These are phyloP conservation scores for Turritopsis dohrnii DNA, from an alignment of 30 jellyfish, hydroid and myxozoan genomes.

Conservation along the genomic window DNA sequence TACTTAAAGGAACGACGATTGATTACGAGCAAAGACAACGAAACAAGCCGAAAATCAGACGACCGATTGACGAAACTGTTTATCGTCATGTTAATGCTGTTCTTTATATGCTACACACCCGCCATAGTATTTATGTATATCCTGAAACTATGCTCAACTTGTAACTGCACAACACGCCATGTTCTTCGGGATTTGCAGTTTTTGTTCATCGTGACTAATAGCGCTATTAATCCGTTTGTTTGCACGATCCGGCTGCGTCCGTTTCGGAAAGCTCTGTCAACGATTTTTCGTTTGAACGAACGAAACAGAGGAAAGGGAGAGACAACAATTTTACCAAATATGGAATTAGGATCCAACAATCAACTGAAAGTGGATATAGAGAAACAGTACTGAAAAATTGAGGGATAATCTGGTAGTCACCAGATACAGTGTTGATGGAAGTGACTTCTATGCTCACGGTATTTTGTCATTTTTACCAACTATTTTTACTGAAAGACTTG, in stretches of 20 bases:
- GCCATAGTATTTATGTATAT: constrained; percentile 59
- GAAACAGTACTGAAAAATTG: neutral
- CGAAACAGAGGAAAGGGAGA: neutral
- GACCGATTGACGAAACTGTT: constrained; percentile 45
- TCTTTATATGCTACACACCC: constrained; percentile 49
- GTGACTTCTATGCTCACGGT: no score
- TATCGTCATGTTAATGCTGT: constrained; percentile 33
- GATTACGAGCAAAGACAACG: neutral
- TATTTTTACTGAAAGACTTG: no score
- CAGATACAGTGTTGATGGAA: no score
- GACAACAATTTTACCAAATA: neutral
- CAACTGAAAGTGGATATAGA: neutral
- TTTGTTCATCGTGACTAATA: constrained; percentile 54
- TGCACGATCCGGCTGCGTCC: constrained; percentile 69
- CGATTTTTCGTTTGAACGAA: constrained; percentile 6
- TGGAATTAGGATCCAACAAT: neutral
- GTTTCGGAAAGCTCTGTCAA: constrained; percentile 51
- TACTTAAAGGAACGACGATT: neutral
- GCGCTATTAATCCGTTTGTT: constrained; percentile 61
- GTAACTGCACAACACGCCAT: constrained; percentile 65
- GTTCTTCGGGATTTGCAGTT: constrained; percentile 64
- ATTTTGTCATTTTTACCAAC: no score
- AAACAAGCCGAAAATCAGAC: constrained; percentile 25
- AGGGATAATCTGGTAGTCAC: neutral
- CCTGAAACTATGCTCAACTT: constrained; percentile 47